Base-by-base conservation (phyloP, 2,113 vertebrate genomes). In the Syngnathus scovelli region DNA sequence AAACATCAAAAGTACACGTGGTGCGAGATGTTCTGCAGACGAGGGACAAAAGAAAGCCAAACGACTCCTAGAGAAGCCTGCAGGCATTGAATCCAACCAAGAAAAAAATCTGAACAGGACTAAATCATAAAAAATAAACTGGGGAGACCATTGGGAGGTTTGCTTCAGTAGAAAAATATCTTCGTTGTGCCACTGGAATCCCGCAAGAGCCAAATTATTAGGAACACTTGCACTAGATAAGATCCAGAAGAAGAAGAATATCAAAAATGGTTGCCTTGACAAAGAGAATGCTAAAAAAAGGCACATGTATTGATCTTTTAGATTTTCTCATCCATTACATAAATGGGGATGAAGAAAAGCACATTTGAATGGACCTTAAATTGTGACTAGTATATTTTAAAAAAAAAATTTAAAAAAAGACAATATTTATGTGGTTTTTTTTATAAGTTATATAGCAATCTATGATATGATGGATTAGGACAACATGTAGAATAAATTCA, bases 1-100 rank as follows among this genome's bases (percentile, higher is more conserved):
- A 76, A 84, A 87, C 87, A 85, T 87, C 82, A 90, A 87, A 33
- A 87, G 84, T 74, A 70, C 78, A 72, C 44, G 66, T 60, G 72
- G 65, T 72, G 76, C 72, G 74, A 78, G 79, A 80, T 70, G 71
- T 74, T 69, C 72, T 73, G 75, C 37, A 75, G 78, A 84, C 67
- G 59, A 69, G 69, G 74, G 76, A 83, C 77, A 67, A 75, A 86
- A 86, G 68, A 74, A 79, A 58, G 27, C 13, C 55, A 58, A 58
- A 58, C 16, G 27, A 85, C 70, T n/a, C 49, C 21, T 21, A 82
- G 78, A 81, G 68, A 41, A 72, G 78, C 69, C 66, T 64, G 72
- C 71, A 76, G 62, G 71, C 61, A 62, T 2, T 58, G 66, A 79
- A 81, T 75, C 79, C 76, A 68, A 81, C 76, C 84, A 73, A 81